A percentile compares a stretch with the other conserved stretches of the same genome.
phyloP scores from a whole-genome alignment of 2,888 invertebrate species.

The Lochmaea capreae region DNA sequence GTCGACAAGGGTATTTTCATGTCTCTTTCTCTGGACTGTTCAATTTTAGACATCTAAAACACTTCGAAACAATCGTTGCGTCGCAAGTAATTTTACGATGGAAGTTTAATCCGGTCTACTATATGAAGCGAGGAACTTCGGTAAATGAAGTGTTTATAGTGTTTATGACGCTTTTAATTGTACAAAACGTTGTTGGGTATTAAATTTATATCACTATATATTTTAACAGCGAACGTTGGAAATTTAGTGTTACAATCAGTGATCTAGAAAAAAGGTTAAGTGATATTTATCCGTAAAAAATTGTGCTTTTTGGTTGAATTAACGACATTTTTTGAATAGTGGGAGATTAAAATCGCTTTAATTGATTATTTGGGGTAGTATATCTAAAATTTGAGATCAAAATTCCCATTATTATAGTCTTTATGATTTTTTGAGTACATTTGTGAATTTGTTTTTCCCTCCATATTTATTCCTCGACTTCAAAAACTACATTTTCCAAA shows the following conservation, averaged over 20 bases:
- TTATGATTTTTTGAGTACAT: no score
- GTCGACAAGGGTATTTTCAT: no score
- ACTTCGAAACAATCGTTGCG: not conserved
- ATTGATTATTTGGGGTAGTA: no score
- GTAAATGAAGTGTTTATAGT: conserved; percentile 50
- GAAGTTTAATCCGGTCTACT: conserved; percentile 24
- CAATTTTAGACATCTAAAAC: not conserved
- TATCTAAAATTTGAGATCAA: no score
- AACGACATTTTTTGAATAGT: no score
- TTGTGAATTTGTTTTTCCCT: no score
- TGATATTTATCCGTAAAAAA: no score
- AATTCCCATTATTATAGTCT: no score
- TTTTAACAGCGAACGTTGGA: conserved; percentile 24
- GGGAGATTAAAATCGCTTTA: no score
- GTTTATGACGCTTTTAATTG: conserved; percentile 64
- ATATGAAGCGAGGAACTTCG: conserved; percentile 10
- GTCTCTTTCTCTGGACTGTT: not conserved
- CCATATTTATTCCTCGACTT: no score
- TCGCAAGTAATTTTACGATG: conserved; percentile 24
- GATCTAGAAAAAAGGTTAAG: not conserved
- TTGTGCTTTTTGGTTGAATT: no score
- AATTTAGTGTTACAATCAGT: not conserved
- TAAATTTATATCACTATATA: conserved; percentile 49
- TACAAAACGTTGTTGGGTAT: conserved; percentile 48
- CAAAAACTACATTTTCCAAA: no score